phyloP scores from a whole-genome alignment of 2,888 invertebrate genomes.

The Troides oblongomaculatus region DNA sequence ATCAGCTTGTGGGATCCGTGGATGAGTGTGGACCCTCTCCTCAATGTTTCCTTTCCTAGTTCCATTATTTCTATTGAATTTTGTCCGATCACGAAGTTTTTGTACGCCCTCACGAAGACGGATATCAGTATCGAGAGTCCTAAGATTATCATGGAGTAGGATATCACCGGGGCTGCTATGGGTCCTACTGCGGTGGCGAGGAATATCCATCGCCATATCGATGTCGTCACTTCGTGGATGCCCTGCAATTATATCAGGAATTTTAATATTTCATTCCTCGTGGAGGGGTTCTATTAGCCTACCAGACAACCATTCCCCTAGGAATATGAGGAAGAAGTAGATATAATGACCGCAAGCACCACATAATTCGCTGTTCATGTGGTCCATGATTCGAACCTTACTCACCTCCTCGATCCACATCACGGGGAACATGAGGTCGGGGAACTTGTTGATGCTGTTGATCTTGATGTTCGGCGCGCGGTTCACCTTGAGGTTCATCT shows the following conservation, averaged over 20 bases:
- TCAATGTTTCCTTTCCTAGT: slow-evolving; percentile 85
- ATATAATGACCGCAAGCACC: too few species aligned
- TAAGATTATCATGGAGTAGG: slow-evolving; percentile 85
- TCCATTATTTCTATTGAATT: slow-evolving; percentile 88
- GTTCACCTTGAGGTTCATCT: slow-evolving; percentile 89
- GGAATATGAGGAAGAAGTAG: too few species aligned
- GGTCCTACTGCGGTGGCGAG: slow-evolving; percentile 89
- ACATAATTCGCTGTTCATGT: too few species aligned
- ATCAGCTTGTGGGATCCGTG: slow-evolving; percentile 81
- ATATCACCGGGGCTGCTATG: slow-evolving; percentile 83
- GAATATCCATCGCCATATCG: slow-evolving; percentile 91
- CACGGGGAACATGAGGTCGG: slow-evolving; percentile 89
- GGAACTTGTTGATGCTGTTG: slow-evolving; percentile 86
- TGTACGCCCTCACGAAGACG: slow-evolving; percentile 87
- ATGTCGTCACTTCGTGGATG: slow-evolving; percentile 87
- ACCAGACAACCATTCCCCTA: too few species aligned
- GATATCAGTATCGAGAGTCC: slow-evolving; percentile 83
- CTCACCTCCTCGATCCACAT: slow-evolving; percentile 93
- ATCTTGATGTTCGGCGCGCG: slow-evolving; percentile 83
- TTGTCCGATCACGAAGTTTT: slow-evolving; percentile 84
- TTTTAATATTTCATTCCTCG: too few species aligned
- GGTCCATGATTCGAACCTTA: background rate
- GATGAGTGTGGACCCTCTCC: slow-evolving; percentile 82
- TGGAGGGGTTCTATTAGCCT: too few species aligned
- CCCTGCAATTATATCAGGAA: slow-evolving; percentile 74